These are phyloP conservation scores for Adelphocoris suturalis DNA, from an alignment of 2,888 invertebrate species.

Conservation along the genomic window DNA sequence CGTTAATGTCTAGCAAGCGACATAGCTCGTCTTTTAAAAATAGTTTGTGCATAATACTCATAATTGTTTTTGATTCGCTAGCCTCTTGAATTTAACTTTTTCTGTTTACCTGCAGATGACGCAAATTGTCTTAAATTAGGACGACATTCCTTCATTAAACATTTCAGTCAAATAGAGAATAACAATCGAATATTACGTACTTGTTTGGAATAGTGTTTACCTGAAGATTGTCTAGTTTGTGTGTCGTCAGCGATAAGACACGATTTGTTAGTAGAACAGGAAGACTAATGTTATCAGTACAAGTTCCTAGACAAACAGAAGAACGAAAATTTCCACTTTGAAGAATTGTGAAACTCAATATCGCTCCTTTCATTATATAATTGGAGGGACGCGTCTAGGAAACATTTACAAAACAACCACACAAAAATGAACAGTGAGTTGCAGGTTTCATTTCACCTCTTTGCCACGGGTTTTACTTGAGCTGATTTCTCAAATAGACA, in stretches of 20 bases:
- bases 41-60: background rate
- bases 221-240: slow-evolving; percentile 55
- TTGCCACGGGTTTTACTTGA: too few relatives aligned
- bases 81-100: background rate
- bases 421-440: too few relatives aligned
- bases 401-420: too few relatives aligned
- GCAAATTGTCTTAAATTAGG: slow-evolving; percentile 36
- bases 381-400: too few relatives aligned
- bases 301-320: background rate
- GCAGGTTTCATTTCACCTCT: too few relatives aligned
- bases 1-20: too few relatives aligned
- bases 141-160: background rate
- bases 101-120: background rate
- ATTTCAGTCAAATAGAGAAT: background rate
- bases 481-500: too few relatives aligned
- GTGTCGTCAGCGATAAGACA: slow-evolving; percentile 38
- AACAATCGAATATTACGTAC: slow-evolving; percentile 20
- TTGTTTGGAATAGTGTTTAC: background rate
- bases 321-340: background rate
- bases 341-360: background rate
- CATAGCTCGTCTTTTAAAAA: background rate
- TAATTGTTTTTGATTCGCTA: background rate
- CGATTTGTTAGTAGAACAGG: slow-evolving; percentile 41
- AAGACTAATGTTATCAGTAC: slow-evolving; percentile 55
- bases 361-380: too few relatives aligned